Percentiles rank a stretch among this genome's conserved stretches.
phyloP scores from a whole-genome alignment of 2,888 invertebrate species.

The Amblyteles armatorius region DNA sequence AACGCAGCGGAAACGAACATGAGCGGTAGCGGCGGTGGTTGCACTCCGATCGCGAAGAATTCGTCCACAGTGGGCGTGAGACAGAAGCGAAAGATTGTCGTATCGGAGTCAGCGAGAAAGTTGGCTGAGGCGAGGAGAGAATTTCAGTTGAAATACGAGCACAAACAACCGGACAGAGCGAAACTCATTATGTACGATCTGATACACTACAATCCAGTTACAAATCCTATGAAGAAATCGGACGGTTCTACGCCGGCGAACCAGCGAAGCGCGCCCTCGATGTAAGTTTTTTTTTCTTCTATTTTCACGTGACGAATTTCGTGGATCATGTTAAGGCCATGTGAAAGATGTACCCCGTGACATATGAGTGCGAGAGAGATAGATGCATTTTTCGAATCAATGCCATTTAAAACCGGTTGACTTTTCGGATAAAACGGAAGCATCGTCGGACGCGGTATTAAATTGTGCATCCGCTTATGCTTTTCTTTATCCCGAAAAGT shows the following conservation, averaged over 20 bases:
- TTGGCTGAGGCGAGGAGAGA: constrained; percentile 86
- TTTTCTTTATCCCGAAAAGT: too few relatives aligned
- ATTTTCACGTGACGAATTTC: not conserved
- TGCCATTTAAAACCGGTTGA: too few relatives aligned
- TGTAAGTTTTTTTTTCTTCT: constrained; percentile 74
- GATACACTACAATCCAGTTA: constrained; percentile 94
- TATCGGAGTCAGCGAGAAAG: constrained; percentile 86
- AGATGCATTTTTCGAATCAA: too few relatives aligned
- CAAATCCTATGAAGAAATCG: constrained; percentile 88
- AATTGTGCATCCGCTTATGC: too few relatives aligned
- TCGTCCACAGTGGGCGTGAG: constrained; percentile 50
- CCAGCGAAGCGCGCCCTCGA: constrained; percentile 60
- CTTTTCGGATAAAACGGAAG: too few relatives aligned
- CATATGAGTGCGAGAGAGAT: too few relatives aligned
- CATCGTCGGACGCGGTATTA: too few relatives aligned
- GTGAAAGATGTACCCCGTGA: too few relatives aligned
- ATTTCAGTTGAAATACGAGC: constrained; percentile 85
- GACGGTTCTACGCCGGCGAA: constrained; percentile 66
- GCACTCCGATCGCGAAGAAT: constrained; percentile 12
- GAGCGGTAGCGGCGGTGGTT: not conserved
- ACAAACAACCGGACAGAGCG: constrained; percentile 87
- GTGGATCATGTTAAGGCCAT: not conserved
- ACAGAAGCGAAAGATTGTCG: constrained; percentile 77
- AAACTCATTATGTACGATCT: constrained; percentile 96
- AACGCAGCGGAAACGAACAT: constrained; percentile 47